Evolutionary conservation across 2,113 vertebrate genomes (phyloP), one percentile per base, ranked within the genome.

Genomic region (Prunella fulvescens): DNA sequence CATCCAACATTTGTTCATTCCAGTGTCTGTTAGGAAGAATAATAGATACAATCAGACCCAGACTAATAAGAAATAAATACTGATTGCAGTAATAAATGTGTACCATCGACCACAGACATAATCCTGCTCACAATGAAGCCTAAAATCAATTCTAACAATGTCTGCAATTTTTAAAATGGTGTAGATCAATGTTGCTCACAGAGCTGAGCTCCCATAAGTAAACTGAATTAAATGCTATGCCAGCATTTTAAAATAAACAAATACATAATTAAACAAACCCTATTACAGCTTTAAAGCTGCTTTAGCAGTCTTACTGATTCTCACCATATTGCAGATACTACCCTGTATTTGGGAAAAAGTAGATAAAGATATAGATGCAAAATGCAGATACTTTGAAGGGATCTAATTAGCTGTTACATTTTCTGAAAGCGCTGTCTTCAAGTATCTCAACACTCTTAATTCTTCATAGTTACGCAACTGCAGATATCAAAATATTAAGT

Each of bases 1-100:
- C 97, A 50, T 96, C 95, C 61, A 99, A 94, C 72, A 98, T 98
- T 62, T 97, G 80, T 15, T 99, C 98, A 42, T 98, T 96, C 99
- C 99, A 99, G 25, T 19, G 72, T 86, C 98, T 98, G 84, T 71
- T 12, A 74, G 56, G 33, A 93, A 45, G 26, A 87, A 76, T 12
- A 33, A 62, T 4, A 86, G 9, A 64, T 33, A 65, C 4, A 78
- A 57, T 90, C 42, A 95, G 20, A 65, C 6, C 20, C 89, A 17
- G 18, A 62, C 11, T 53, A 37, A 47, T 54, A 74, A 51, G 35
- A 74, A 67, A 14, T 4, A 40, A 50, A 37, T 10, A 33, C 23
- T 29, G 31, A 74, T 24, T 58, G 28, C 54, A 86, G 31, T 12
- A 78, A 81, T 64, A 60, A 3, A 40, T 60, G 45, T 48, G 9